Percentiles rank a stretch among this genome's conserved stretches.
These are phyloP conservation scores for Zaprionus gabonicus DNA, from an alignment of 1,140 invertebrate genomes.

Conservation along the genomic window DNA sequence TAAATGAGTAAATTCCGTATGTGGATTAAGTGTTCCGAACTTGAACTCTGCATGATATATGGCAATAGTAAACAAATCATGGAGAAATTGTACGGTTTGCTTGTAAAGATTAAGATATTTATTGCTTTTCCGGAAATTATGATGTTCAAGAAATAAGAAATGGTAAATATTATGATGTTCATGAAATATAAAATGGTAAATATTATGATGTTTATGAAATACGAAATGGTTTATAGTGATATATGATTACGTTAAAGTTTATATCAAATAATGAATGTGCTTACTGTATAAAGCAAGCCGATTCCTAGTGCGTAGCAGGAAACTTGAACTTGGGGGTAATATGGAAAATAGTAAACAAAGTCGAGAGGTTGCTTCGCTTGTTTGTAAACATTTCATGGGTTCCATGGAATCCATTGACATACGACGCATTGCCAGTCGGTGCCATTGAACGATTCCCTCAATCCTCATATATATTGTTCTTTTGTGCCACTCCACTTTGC, in stretches of 20 bases:
- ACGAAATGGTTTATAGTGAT: neutral
- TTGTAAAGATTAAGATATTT: constrained; percentile 29
- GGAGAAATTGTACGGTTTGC: constrained; percentile 7
- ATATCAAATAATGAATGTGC: neutral
- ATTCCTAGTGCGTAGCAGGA: neutral
- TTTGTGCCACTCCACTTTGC: constrained; percentile 34
- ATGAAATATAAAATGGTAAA: no score
- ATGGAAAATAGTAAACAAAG: constrained; percentile 18
- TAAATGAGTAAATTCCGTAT: neutral
- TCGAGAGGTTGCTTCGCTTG: constrained; percentile 20
- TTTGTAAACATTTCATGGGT: constrained; percentile 36
- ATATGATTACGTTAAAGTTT: neutral
- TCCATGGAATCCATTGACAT: constrained; percentile 38
- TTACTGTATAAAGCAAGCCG: neutral
- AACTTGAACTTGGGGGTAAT: neutral
- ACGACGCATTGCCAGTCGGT: constrained; percentile 2
- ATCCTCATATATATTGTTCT: constrained; percentile 41
- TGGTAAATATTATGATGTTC: no score
- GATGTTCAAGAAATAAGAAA: neutral
- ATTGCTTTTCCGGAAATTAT: neutral
- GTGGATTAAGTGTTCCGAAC: neutral
- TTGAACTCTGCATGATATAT: neutral
- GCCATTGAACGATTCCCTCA: constrained; percentile 30
- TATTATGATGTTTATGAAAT: no score
- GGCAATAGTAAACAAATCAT: constrained; percentile 9